Conservation (phyloP, 2,113 vertebrate genomes). For the Menura novaehollandiae region DNA sequence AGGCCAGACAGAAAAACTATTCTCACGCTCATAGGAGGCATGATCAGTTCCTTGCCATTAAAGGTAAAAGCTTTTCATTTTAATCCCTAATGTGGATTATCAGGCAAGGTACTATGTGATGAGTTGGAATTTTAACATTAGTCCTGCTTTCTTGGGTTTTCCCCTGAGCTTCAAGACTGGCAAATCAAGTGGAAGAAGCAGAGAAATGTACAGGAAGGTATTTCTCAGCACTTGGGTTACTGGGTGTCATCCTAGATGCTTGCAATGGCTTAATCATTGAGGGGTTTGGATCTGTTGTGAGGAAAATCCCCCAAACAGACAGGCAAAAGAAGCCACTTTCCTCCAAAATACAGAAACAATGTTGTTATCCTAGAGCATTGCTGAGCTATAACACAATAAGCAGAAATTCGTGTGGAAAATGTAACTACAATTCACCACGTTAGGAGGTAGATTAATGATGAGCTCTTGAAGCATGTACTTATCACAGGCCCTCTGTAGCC, state of each 20-base stretch:
- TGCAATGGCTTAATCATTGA: neutral
- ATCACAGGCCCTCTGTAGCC: neutral
- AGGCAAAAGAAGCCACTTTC: neutral
- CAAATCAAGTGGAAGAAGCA: neutral
- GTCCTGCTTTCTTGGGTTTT: neutral
- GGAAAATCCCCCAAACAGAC: fast-evolving
- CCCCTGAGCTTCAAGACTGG: neutral
- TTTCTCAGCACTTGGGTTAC: neutral
- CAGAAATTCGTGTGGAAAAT: neutral
- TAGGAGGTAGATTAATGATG: neutral
- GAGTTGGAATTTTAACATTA: neutral
- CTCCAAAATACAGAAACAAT: neutral
- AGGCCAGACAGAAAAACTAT: neutral
- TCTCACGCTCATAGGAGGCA: neutral
- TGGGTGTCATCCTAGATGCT: neutral
- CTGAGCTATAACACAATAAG: neutral
- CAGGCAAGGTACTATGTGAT: neutral
- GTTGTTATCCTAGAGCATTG: neutral
- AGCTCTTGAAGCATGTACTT: neutral
- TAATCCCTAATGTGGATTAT: neutral
- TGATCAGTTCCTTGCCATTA: neutral
- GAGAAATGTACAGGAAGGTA: neutral
- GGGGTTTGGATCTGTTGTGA: neutral
- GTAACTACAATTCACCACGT: neutral
- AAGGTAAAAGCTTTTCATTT: neutral